A percentile compares a stretch with the other conserved stretches of the same genome.
Evolutionary conservation across 2,888 invertebrate genomes (phyloP).

Genomic region (Polymixis lichenea): DNA sequence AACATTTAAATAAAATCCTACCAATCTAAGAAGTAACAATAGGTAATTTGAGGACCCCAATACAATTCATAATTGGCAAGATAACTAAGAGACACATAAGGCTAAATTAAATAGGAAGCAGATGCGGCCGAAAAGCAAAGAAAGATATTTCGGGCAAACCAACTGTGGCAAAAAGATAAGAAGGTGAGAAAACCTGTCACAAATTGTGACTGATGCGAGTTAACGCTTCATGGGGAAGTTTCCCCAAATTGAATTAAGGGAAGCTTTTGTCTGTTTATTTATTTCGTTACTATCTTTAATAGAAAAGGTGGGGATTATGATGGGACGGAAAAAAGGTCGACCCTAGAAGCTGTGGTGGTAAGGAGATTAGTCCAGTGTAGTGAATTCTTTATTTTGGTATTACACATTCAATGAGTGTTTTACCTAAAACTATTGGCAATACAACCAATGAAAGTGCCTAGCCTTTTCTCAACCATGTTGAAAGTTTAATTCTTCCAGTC

Average conservation of each 20-base stretch:
- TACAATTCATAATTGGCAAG: neutral
- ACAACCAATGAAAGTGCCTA: too few relatives aligned
- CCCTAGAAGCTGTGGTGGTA: neutral
- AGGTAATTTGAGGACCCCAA: neutral
- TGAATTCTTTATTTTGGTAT: constrained; percentile 12
- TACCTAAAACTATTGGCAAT: neutral
- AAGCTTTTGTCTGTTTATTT: constrained; percentile 36
- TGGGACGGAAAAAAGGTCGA: neutral
- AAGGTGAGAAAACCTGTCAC: constrained; percentile 39
- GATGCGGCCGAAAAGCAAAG: constrained; percentile 17
- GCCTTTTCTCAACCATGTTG: too few relatives aligned
- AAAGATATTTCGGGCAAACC: constrained; percentile 26
- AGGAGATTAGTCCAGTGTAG: neutral
- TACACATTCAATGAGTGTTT: constrained; percentile 6
- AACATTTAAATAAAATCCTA: neutral
- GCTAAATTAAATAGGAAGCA: constrained; percentile 7
- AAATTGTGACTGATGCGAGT: constrained; percentile 40
- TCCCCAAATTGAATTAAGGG: constrained; percentile 22
- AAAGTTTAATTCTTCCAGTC: too few relatives aligned
- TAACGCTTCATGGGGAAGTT: constrained; percentile 15
- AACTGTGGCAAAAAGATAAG: constrained; percentile 53
- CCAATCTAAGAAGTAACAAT: neutral
- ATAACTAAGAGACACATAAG: constrained; percentile 8
- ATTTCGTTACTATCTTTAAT: neutral
- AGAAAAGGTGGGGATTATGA: neutral